phyloP scores from a whole-genome alignment of 2,797 vertebrate genomes.

The Tarsius wallacei region DNA sequence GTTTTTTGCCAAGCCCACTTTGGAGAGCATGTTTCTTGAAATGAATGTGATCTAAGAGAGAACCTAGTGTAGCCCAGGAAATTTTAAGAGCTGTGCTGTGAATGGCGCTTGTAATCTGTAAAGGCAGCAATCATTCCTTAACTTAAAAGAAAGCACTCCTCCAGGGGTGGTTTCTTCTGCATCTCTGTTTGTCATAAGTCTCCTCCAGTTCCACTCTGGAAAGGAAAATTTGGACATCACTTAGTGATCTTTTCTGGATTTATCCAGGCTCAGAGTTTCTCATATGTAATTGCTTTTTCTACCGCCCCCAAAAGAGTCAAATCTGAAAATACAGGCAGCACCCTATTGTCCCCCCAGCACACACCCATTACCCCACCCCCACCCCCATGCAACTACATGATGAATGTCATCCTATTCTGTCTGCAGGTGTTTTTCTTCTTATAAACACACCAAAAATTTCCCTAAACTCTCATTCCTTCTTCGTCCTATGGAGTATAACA shows the following conservation, averaged over 20 bases:
- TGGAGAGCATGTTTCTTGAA: too few species aligned
- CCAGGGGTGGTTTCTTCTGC: too few species aligned
- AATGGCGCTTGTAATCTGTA: neutral
- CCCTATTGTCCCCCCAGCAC: too few species aligned
- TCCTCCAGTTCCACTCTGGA: neutral
- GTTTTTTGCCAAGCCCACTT: too few species aligned
- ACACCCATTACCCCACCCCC: neutral
- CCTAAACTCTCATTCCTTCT: neutral
- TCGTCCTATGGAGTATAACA: neutral
- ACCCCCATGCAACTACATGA: neutral
- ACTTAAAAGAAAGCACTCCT: neutral
- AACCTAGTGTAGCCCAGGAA: too few species aligned
- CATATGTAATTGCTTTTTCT: neutral
- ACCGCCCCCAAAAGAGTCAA: neutral
- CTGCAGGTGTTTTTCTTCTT: neutral
- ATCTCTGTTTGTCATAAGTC: neutral
- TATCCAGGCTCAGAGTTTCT: neutral
- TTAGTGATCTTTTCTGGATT: neutral
- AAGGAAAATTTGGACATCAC: neutral
- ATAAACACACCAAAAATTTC: neutral
- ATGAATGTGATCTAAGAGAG: too few species aligned
- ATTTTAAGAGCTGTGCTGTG: too few species aligned
- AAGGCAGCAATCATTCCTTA: neutral
- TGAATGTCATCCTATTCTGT: neutral
- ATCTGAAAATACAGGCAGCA: neutral